Evolutionary conservation across 2,113 vertebrate species (phyloP).

Genomic region (Polypterus bichir): DNA sequence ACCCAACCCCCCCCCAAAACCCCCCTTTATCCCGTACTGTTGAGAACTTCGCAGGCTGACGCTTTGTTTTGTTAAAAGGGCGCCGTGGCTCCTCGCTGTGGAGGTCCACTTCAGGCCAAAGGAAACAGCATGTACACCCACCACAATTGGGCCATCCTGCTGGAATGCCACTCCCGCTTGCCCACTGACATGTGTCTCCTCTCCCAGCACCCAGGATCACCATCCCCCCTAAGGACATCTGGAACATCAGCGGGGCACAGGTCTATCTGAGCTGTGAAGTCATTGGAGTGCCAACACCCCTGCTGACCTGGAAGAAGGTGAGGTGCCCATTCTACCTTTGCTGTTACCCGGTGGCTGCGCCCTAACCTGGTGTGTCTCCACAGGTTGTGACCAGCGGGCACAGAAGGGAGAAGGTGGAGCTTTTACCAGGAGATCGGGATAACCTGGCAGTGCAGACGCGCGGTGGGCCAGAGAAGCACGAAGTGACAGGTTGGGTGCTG

Average conservation of each 20-base stretch:
- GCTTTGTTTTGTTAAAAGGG: too few species aligned
- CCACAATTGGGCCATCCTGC: neutral
- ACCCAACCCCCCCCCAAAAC: too few species aligned
- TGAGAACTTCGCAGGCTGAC: too few species aligned
- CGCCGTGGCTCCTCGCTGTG: neutral
- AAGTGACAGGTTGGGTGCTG: constrained; percentile 91
- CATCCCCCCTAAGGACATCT: constrained; percentile 72
- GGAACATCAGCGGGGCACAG: constrained; percentile 77
- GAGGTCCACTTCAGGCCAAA: too few species aligned
- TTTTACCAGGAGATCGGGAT: constrained; percentile 77
- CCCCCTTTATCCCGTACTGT: too few species aligned
- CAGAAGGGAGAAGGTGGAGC: constrained; percentile 55
- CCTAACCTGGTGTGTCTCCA: too few species aligned
- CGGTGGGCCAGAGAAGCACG: constrained; percentile 84
- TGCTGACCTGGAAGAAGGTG: constrained; percentile 88
- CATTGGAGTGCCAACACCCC: constrained; percentile 77
- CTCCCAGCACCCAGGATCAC: constrained; percentile 67
- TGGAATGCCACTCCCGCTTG: neutral
- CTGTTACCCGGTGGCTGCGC: too few species aligned
- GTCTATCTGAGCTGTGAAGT: constrained; percentile 87
- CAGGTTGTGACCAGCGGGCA: neutral
- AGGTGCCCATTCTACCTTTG: constrained; percentile 7
- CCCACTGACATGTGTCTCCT: constrained; percentile 12
- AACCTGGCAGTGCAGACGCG: constrained; percentile 85
- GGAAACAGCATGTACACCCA: too few species aligned